Evolutionary conservation across 1,140 invertebrate species (phyloP), one percentile per base, ranked within the genome.

Genomic region (Hetaerina americana): DNA sequence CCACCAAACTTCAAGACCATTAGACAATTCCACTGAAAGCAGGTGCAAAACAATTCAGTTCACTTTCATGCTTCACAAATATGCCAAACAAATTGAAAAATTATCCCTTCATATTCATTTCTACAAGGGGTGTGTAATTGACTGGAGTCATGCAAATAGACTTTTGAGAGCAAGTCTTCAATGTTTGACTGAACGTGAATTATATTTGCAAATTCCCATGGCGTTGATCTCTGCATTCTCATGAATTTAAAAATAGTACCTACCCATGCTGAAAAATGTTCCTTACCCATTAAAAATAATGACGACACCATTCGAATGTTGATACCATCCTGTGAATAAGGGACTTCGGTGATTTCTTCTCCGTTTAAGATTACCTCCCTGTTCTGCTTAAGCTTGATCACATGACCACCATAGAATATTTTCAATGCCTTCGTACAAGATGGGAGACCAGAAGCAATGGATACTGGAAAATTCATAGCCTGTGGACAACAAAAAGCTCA

Each of bases 401-500:
- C 80, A 1, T 82, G 82, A 0, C 81, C 80, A 0, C 73, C 67
- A 66, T 83, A 75, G 18, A 79, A 80, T 18, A 95, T 80, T 0
- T 85, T 91, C 0, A 95, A 85, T 0, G 90, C 86, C 78, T 92
- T 94, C 0, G 92, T 94, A 77, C 93, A 96, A 0, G 92, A 91
- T 0, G 90, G 90, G 75, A 85, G 80, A 67, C 86, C 87, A 27
- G 81, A 80, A 1, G 80, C 79, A 18, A 81, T 79, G 1, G 83
- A 82, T 2, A 77, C 75, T 0, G 82, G 80, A 69, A 88, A 85
- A 74, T 88, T 89, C 85, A 92, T 87, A 25, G 82, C 85, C 86
- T 88, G 75, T n/a, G n/a, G n/a, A n/a, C n/a, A n/a, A n/a, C n/a
- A n/a, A n/a, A n/a, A n/a, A n/a, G n/a, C n/a, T n/a, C n/a, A n/a